phyloP scores from a whole-genome alignment of 1,140 invertebrate genomes.

The Orussus abietinus region DNA sequence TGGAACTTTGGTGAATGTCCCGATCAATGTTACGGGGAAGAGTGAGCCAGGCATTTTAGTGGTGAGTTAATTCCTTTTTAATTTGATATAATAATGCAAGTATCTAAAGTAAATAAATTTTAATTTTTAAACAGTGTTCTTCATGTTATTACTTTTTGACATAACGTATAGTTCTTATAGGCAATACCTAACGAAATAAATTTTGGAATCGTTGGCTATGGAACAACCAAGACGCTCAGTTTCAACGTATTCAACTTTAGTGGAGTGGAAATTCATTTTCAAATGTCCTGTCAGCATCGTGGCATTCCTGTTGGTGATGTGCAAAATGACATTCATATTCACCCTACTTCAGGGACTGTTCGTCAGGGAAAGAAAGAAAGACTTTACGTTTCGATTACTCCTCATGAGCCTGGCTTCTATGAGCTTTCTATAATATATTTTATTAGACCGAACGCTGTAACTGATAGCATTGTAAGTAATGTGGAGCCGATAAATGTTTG shows the following conservation, averaged over 20 bases:
- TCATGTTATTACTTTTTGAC: no score
- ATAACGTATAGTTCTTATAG: slow-evolving; percentile 15
- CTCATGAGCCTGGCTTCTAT: slow-evolving; percentile 26
- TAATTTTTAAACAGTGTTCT: slow-evolving; percentile 5
- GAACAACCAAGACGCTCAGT: slow-evolving; percentile 13
- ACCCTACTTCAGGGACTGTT: slow-evolving; percentile 22
- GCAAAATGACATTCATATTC: slow-evolving; percentile 24
- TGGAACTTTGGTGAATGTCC: not conserved
- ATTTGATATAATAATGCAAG: slow-evolving; percentile 8
- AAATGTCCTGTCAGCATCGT: slow-evolving; percentile 17
- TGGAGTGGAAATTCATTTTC: slow-evolving; percentile 27
- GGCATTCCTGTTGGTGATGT: slow-evolving; percentile 17
- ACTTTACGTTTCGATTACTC: slow-evolving; percentile 24
- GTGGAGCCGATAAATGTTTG: slow-evolving; percentile 22
- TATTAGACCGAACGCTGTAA: slow-evolving; percentile 15
- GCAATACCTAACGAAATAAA: slow-evolving; percentile 29
- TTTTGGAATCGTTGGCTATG: slow-evolving; percentile 25
- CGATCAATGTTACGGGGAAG: slow-evolving; percentile 21
- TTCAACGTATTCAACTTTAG: slow-evolving; percentile 34
- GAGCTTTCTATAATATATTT: slow-evolving; percentile 30
- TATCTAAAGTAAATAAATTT: slow-evolving; percentile 3
- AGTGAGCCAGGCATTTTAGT: slow-evolving; percentile 26
- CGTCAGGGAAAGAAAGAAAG: slow-evolving; percentile 18
- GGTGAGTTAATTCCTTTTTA: slow-evolving; percentile 22
- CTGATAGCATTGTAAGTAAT: slow-evolving; percentile 8